A percentile compares a stretch with the other conserved stretches of the same genome.
Evolutionary conservation across 2,888 invertebrate species (phyloP).

Genomic region (Gymnoscelis rufifasciata): DNA sequence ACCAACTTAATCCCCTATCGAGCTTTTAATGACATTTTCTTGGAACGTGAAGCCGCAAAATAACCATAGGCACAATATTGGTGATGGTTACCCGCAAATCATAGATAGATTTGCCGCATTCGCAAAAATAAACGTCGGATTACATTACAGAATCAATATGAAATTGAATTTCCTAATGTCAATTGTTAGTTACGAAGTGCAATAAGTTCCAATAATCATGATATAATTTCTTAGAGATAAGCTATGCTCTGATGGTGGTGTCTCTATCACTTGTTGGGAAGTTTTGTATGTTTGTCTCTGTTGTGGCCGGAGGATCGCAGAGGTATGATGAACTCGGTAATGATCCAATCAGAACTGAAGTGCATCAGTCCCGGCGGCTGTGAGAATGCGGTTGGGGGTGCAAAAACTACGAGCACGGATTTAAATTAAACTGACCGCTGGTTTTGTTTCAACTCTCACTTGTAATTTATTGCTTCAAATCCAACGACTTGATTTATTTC

Average conservation of each 20-base stretch:
- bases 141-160: constrained; percentile 77
- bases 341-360: constrained; percentile 79
- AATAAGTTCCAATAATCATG: constrained; percentile 80
- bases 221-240: constrained; percentile 76
- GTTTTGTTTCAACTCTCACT: constrained; percentile 50
- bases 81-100: constrained; percentile 75
- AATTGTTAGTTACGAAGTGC: constrained; percentile 80
- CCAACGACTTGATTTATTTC: constrained; percentile 15
- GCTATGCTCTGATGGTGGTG: constrained; percentile 40
- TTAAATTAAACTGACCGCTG: constrained; percentile 74
- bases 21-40: constrained; percentile 76
- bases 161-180: constrained; percentile 80
- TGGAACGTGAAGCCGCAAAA: constrained; percentile 65
- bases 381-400: constrained; percentile 79
- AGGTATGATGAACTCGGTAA: constrained; percentile 80
- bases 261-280: constrained; percentile 39
- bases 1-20: constrained; percentile 72
- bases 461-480: constrained; percentile 21
- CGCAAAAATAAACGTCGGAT: constrained; percentile 73
- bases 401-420: constrained; percentile 74
- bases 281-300: constrained; percentile 45
- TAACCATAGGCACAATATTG: constrained; percentile 45
- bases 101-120: constrained; percentile 77
- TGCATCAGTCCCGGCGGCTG: constrained; percentile 76
- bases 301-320: constrained; percentile 70